A percentile compares a stretch with the other conserved stretches of the same genome.
These are phyloP conservation scores for Harpegnathos saltator DNA, from an alignment of 1,140 invertebrate genomes.

Conservation along the genomic window DNA sequence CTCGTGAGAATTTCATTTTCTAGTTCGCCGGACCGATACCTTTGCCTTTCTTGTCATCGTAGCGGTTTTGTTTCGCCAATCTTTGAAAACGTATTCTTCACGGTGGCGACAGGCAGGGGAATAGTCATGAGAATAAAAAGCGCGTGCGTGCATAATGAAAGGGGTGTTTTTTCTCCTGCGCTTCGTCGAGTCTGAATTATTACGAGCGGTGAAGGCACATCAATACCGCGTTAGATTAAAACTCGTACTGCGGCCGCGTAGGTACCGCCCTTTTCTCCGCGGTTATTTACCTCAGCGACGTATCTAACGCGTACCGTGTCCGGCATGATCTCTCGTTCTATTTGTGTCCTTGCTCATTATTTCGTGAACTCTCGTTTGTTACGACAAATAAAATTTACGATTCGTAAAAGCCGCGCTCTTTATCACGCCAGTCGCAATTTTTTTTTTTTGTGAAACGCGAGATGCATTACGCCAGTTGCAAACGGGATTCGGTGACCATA, in stretches of 20 bases:
- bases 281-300: background rate
- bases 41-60: constrained; percentile 20
- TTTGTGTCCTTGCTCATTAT: constrained; percentile 34
- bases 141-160: constrained; percentile 12
- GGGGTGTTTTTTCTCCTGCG: background rate
- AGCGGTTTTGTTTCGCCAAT: constrained; percentile 19
- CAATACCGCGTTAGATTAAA: background rate
- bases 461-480: background rate
- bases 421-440: constrained; percentile 56
- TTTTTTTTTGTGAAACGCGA: constrained; percentile 28
- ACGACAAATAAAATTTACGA: constrained; percentile 65
- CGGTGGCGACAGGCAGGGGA: constrained; percentile 13
- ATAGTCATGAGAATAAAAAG: constrained; percentile 4
- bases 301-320: background rate
- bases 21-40: constrained; percentile 23
- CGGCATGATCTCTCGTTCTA: background rate
- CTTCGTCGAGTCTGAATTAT: constrained; percentile 1
- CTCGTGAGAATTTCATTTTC: constrained; percentile 59
- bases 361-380: constrained; percentile 42
- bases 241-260: background rate
- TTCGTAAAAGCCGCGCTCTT: constrained; percentile 1
- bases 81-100: constrained; percentile 51
- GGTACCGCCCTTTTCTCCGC: background rate
- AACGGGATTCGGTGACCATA: background rate
- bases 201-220: background rate